These are phyloP conservation scores for Arnoldichthys spilopterus DNA, from an alignment of 2,797 vertebrate species.

Conservation along the genomic window DNA sequence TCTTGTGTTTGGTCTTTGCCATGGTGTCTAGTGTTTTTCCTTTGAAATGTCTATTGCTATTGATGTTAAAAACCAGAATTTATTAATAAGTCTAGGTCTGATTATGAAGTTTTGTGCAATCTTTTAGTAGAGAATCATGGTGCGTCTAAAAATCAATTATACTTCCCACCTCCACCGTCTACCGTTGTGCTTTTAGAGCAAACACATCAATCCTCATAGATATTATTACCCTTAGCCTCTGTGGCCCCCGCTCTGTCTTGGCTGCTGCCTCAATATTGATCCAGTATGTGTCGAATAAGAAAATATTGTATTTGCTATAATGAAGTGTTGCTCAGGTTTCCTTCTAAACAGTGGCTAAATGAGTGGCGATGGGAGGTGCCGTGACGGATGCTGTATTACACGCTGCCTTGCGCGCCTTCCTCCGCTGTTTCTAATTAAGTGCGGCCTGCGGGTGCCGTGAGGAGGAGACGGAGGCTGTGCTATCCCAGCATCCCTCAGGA, in stretches of 20 bases:
- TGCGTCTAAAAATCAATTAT: neutral
- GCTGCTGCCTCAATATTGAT: conserved; percentile 53
- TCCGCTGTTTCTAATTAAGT: conserved; percentile 64
- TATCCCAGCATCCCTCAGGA: conserved; percentile 60
- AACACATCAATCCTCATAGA: conserved; percentile 30
- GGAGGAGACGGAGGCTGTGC: conserved; percentile 49
- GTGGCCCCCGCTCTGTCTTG: neutral
- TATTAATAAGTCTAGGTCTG: neutral
- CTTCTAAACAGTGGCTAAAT: conserved; percentile 52
- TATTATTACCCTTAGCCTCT: conserved; percentile 46
- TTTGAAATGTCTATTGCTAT: neutral
- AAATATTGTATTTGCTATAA: conserved; percentile 49
- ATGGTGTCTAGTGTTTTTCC: neutral
- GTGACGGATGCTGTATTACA: conserved; percentile 43
- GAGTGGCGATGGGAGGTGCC: conserved; percentile 46
- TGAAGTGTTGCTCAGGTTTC: conserved; percentile 39
- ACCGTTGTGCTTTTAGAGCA: conserved; percentile 41
- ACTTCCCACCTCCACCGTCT: conserved; percentile 11
- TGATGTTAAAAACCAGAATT: neutral
- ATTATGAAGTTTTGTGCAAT: neutral
- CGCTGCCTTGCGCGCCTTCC: conserved; percentile 46
- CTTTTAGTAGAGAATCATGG: neutral
- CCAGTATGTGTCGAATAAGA: conserved; percentile 32
- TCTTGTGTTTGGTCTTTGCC: too few relatives aligned
- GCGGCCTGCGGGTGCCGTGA: conserved; percentile 69